Percentiles rank a stretch among this genome's conserved stretches.
Conservation (phyloP, 2,888 invertebrate genomes). For the Eudemis profundana region DNA sequence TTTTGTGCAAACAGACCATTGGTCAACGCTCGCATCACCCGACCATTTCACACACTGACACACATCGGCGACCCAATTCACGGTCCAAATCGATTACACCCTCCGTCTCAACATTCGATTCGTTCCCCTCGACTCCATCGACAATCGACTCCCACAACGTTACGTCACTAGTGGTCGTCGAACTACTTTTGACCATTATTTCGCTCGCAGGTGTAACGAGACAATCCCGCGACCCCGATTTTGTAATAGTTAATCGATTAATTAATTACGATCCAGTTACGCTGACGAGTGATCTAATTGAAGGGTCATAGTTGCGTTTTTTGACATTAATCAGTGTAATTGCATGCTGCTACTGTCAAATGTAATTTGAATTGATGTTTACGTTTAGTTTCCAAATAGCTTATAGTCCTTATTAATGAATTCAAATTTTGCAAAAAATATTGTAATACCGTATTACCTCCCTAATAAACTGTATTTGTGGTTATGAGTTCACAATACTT, state of each 20-base stretch:
- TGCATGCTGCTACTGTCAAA: constrained; percentile 27
- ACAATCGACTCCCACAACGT: constrained; percentile 55
- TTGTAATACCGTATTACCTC: not conserved
- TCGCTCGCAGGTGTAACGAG: constrained; percentile 48
- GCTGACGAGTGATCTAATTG: constrained; percentile 31
- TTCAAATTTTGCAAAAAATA: not conserved
- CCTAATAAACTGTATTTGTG: not conserved
- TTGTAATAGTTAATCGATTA: constrained; percentile 58
- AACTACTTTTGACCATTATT: constrained; percentile 54
- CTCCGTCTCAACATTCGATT: constrained; percentile 55
- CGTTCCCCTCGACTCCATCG: constrained; percentile 58
- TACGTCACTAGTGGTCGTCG: constrained; percentile 57
- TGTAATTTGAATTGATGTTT: constrained; percentile 16
- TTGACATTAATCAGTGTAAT: constrained; percentile 28
- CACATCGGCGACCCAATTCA: constrained; percentile 50
- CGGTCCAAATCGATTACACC: constrained; percentile 49
- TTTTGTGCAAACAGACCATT: constrained; percentile 1
- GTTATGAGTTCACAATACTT: no score
- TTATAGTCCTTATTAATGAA: constrained; percentile 9
- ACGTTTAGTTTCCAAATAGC: constrained; percentile 8
- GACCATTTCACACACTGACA: constrained; percentile 45
- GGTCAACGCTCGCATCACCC: constrained; percentile 24
- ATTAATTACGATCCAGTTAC: constrained; percentile 47
- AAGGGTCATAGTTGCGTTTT: constrained; percentile 24
- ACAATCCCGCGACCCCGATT: constrained; percentile 56